Base-by-base conservation (phyloP, 2,888 invertebrate genomes). In the Desoria tigrina region DNA sequence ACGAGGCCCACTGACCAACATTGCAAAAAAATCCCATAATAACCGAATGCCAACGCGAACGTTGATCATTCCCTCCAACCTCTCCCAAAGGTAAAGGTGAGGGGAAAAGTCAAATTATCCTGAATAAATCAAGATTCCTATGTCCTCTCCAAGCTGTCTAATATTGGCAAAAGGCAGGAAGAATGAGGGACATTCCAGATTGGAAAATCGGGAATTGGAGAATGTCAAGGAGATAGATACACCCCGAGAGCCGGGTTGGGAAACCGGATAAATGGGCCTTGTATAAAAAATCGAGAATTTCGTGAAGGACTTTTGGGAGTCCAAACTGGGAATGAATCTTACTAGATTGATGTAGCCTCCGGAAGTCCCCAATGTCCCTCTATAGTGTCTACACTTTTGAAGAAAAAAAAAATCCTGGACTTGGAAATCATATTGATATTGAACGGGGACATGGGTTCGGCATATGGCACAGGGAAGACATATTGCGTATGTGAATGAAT, bases 171-270 rank as follows among this genome's bases (percentile, higher is more conserved):
- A 57, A 42, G 39, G 9, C 28, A 37, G 39, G 39, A 57, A 57
- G 42, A 57, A 57, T 57, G 56, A 42, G 42, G 39, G 37, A n/a
- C 26, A 39, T 57, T 42, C 21, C 6, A 21, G 56, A 57, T 42
- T 57, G 16, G 56, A 39, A 57, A 28, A 42, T 57, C 18, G 23
- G 39, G 42, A 21, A 24, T 23, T 28, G 55, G 7, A 57, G 56
- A 57, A 57, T 57, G 56, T 57, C 56, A 57, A 57, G 39, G 56
- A 57, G 56, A 57, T 37, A 57, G 56, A 57, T 57, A 32, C 42
- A 7, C 39, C 14, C 9, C 16, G 6, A n/a, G n/a, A n/a, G 16
- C 16, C 45, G 9, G 21, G 45, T 45, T 21, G 21, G 45, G 21
- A 45, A 16, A 45, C 6, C 4, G 45, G 21, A 45, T 45, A 45